phyloP scores from a whole-genome alignment of 2,797 vertebrate genomes.

The Choloepus didactylus region DNA sequence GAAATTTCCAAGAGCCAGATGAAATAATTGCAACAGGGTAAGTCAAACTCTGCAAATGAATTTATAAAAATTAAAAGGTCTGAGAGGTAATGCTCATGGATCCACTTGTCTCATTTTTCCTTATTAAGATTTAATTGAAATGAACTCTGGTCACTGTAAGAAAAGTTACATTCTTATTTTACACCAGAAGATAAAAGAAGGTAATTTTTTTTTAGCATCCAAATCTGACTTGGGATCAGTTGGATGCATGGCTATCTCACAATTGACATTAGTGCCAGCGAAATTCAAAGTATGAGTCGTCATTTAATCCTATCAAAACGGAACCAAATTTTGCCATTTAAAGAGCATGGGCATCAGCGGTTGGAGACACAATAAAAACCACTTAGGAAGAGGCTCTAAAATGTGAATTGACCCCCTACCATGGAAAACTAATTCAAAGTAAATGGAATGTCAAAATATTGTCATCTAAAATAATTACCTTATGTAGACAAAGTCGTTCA shows the following conservation, averaged over 20 bases:
- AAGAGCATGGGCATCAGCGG: background rate
- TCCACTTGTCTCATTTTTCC: conserved; percentile 82
- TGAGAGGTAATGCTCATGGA: conserved; percentile 78
- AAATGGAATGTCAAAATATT: conserved; percentile 80
- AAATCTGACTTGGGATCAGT: background rate
- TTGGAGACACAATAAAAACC: conserved; percentile 73
- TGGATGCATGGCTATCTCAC: background rate
- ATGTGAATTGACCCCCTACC: conserved; percentile 71
- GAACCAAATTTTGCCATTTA: background rate
- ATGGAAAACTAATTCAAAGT: conserved; percentile 76
- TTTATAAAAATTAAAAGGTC: conserved; percentile 82
- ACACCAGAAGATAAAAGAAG: conserved; percentile 50
- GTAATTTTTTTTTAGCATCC: conserved; percentile 35
- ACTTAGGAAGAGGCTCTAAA: conserved; percentile 61
- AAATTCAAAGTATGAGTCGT: conserved; percentile 21
- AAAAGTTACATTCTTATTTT: conserved; percentile 76
- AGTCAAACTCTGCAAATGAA: conserved; percentile 75
- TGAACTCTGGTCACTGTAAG: conserved; percentile 79
- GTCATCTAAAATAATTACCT: conserved; percentile 75
- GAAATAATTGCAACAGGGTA: conserved; percentile 76
- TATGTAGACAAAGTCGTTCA: conserved; percentile 60
- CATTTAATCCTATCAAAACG: background rate
- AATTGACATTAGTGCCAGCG: background rate
- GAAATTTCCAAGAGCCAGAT: conserved; percentile 77
- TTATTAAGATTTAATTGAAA: conserved; percentile 84